phyloP scores from a whole-genome alignment of 1,140 invertebrate species.

The Drosophila triauraria region DNA sequence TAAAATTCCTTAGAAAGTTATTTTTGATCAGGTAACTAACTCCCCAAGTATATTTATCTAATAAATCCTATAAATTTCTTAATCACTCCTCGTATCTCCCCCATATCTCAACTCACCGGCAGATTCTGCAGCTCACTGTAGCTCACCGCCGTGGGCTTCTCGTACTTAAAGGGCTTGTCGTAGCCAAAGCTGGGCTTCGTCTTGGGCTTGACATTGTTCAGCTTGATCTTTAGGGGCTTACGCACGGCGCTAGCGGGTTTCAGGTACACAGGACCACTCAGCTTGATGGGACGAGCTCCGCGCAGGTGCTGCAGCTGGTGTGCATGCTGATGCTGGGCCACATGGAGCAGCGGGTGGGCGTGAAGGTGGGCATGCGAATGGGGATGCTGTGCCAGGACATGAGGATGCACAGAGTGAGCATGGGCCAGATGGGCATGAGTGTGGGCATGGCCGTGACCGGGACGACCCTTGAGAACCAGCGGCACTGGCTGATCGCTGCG shows the following conservation, averaged over 20 bases:
- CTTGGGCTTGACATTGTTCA: slow-evolving; percentile 66
- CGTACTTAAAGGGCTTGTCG: slow-evolving; percentile 79
- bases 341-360: slow-evolving; percentile 50
- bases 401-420: slow-evolving; percentile 37
- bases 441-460: slow-evolving; percentile 24
- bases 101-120: slow-evolving; percentile 64
- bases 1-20: not conserved
- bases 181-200: slow-evolving; percentile 72
- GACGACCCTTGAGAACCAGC: slow-evolving; percentile 73
- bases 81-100: not conserved
- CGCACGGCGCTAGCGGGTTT: slow-evolving; percentile 51
- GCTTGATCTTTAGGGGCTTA: slow-evolving; percentile 78
- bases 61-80: too few species aligned
- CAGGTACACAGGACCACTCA: slow-evolving; percentile 64
- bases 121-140: slow-evolving; percentile 71
- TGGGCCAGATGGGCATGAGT: slow-evolving; percentile 37
- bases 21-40: not conserved
- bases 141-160: slow-evolving; percentile 63
- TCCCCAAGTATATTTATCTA: not conserved
- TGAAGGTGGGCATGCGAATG: slow-evolving; percentile 51
- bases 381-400: slow-evolving; percentile 42
- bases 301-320: slow-evolving; percentile 43
- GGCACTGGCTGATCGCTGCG: slow-evolving; percentile 81
- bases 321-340: slow-evolving; percentile 43
- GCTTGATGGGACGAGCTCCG: slow-evolving; percentile 62